A percentile compares a stretch with the other conserved stretches of the same genome.
These are phyloP conservation scores for Acrocera orbiculus DNA, from an alignment of 2,888 invertebrate species.

Conservation along the genomic window DNA sequence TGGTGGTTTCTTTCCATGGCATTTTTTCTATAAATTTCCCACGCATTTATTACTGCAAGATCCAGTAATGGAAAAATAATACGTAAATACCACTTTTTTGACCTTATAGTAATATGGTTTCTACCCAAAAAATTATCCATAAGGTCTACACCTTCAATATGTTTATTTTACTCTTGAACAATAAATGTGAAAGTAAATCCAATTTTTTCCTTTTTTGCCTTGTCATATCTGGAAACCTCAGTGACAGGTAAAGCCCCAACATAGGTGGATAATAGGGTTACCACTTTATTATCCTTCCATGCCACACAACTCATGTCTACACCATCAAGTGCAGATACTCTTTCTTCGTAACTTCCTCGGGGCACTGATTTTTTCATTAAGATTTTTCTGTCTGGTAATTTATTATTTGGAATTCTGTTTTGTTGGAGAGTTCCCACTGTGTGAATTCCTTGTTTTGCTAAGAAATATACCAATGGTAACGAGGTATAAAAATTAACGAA, in stretches of 20 bases:
- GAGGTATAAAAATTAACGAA: slow-evolving; percentile 5
- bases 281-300: slow-evolving; percentile 23
- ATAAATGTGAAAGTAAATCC: slow-evolving; percentile 14
- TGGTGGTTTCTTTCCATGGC: no score
- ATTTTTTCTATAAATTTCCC: no score
- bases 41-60: background rate
- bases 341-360: slow-evolving; percentile 11
- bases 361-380: slow-evolving; percentile 14
- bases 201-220: slow-evolving; percentile 13
- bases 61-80: background rate
- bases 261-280: slow-evolving; percentile 19
- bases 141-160: slow-evolving; percentile 16
- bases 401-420: slow-evolving; percentile 18
- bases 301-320: slow-evolving; percentile 15
- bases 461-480: slow-evolving; percentile 10
- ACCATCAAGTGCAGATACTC: slow-evolving; percentile 13
- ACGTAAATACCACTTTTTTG: background rate
- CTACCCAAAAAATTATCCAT: slow-evolving; percentile 15
- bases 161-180: slow-evolving; percentile 15
- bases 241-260: slow-evolving; percentile 15
- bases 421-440: slow-evolving; percentile 15
- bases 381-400: slow-evolving; percentile 12
- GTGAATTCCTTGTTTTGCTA: slow-evolving; percentile 14
- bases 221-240: slow-evolving; percentile 14
- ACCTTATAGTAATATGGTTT: slow-evolving; percentile 6